Percentiles rank a stretch among this genome's conserved stretches.
These are phyloP conservation scores for Apogon hyalosoma DNA, from an alignment of 2,797 vertebrate species.

Conservation along the genomic window DNA sequence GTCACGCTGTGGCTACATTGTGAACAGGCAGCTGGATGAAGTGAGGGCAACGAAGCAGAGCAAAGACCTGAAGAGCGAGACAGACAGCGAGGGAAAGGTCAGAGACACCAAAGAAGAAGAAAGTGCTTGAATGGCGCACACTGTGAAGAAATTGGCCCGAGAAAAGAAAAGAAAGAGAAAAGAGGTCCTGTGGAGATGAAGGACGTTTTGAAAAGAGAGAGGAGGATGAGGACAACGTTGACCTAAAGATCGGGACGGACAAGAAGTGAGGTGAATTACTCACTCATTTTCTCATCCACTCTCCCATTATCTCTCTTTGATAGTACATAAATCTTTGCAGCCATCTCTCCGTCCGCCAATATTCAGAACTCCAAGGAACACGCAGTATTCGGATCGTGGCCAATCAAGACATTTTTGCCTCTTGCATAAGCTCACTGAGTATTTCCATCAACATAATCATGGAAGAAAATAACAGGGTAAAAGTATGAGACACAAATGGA, in stretches of 20 bases:
- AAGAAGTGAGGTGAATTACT: constrained; percentile 42
- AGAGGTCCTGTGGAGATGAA: constrained; percentile 47
- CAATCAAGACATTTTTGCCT: not conserved
- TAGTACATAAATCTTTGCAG: constrained; percentile 13
- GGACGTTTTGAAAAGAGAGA: constrained; percentile 48
- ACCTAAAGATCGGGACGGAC: constrained; percentile 47
- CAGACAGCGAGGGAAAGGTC: constrained; percentile 64
- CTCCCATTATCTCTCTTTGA: constrained; percentile 15
- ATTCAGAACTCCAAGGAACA: constrained; percentile 1
- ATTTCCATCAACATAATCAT: not conserved
- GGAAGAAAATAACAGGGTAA: constrained; percentile 2
- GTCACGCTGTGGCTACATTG: constrained; percentile 74
- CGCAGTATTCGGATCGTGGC: not conserved
- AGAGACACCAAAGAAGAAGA: constrained; percentile 61
- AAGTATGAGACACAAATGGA: too few species aligned
- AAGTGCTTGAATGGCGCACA: constrained; percentile 54
- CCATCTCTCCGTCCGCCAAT: constrained; percentile 1
- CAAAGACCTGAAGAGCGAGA: constrained; percentile 39
- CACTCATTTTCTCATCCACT: constrained; percentile 9
- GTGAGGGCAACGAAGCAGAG: constrained; percentile 50
- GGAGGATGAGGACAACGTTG: constrained; percentile 26
- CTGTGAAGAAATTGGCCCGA: constrained; percentile 54
- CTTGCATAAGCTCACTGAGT: not conserved
- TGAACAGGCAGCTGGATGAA: constrained; percentile 65
- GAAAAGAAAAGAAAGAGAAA: constrained; percentile 40